Percentiles rank a stretch among this genome's conserved stretches.
Evolutionary conservation across 2,888 invertebrate species (phyloP).

Genomic region (Ichneumoninae sp.): DNA sequence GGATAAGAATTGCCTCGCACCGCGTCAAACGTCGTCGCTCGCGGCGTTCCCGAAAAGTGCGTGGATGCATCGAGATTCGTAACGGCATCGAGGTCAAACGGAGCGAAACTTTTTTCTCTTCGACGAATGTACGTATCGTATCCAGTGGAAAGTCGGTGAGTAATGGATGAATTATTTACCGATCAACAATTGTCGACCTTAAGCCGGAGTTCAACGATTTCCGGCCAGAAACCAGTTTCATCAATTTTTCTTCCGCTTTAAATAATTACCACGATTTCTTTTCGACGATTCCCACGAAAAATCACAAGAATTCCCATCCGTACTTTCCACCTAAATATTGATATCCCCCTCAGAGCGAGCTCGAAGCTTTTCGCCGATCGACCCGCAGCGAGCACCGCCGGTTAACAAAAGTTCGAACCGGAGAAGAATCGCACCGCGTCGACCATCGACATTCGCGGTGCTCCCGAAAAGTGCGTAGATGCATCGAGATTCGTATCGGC

Average conservation of each 20-base stretch:
- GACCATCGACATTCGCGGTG: conserved; percentile 10
- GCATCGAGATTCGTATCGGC: conserved; percentile 61
- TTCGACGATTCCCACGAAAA: no score
- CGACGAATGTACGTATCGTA: neutral
- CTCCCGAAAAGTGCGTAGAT: conserved; percentile 60
- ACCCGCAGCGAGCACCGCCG: neutral
- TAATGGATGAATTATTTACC: neutral
- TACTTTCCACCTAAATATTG: no score
- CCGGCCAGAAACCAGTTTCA: no score
- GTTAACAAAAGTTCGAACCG: neutral
- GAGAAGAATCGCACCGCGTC: neutral
- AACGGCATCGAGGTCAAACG: conserved; percentile 40
- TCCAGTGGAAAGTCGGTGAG: neutral
- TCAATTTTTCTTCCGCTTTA: no score
- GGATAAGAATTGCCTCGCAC: neutral
- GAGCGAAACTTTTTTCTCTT: neutral
- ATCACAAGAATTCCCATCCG: no score
- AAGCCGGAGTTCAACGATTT: no score
- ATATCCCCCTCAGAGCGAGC: no score
- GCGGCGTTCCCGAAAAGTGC: conserved; percentile 44
- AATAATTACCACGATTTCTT: neutral
- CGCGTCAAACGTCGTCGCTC: conserved; percentile 3
- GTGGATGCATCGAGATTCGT: conserved; percentile 46
- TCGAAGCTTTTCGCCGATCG: no score
- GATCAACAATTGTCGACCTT: neutral